phyloP scores from a whole-genome alignment of 2,113 vertebrate species.

The Tupaia tana region DNA sequence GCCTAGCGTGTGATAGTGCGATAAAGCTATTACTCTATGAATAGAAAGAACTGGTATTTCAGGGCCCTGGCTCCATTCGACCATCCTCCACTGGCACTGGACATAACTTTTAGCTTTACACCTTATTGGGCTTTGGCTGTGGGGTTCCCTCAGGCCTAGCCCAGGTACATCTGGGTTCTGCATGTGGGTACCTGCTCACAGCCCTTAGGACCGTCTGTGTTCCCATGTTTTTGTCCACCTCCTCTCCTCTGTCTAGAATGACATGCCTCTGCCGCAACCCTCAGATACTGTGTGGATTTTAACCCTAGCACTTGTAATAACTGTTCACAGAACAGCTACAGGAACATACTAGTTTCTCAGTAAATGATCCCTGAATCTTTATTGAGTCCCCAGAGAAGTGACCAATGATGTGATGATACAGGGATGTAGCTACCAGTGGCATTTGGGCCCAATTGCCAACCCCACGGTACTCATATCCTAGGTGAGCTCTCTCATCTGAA shows the following conservation, averaged over 20 bases:
- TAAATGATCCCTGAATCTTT: neutral
- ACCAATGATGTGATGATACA: neutral
- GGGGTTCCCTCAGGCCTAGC: neutral
- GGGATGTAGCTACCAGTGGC: accelerated
- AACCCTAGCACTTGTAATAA: neutral
- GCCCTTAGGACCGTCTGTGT: neutral
- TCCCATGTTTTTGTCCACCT: neutral
- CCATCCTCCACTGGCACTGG: neutral
- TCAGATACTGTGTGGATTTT: neutral
- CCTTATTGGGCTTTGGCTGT: neutral
- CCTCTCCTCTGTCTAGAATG: neutral
- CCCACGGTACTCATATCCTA: accelerated
- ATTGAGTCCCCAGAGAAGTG: neutral
- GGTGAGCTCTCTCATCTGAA: neutral
- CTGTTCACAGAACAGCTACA: accelerated
- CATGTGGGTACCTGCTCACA: too few relatives aligned
- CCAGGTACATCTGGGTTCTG: neutral
- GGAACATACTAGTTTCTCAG: neutral
- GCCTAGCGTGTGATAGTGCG: too few relatives aligned
- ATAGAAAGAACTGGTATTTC: neutral
- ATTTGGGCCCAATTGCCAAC: accelerated
- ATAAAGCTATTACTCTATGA: neutral
- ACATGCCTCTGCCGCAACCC: neutral
- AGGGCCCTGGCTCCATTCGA: neutral
- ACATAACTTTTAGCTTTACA: neutral